A percentile compares a stretch with the other conserved stretches of the same genome.
Evolutionary conservation across 1,140 invertebrate genomes (phyloP).

Genomic region (fruit fly (Drosophila melanogaster)): Release_6_plus_ISO1_MT NT_033779.5:13110001-13110500

Average conservation of each 20-base stretch:
- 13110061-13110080: neutral
- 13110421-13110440: neutral
- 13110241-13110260: too few relatives aligned
- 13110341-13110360: conserved; percentile 11
- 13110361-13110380: conserved; percentile 20
- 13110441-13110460: conserved; percentile 1
- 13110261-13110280: too few relatives aligned
- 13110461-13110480: conserved; percentile 59
- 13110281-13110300: neutral
- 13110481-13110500: conserved; percentile 80
- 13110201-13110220: too few relatives aligned
- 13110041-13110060: neutral
- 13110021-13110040: neutral
- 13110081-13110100: too few relatives aligned
- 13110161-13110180: too few relatives aligned
- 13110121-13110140: too few relatives aligned
- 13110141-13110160: too few relatives aligned
- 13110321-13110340: neutral
- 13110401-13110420: conserved; percentile 35
- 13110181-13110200: too few relatives aligned
- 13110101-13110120: too few relatives aligned
- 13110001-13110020: conserved; percentile 4
- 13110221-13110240: too few relatives aligned
- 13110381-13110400: conserved; percentile 78
- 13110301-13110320: neutral